A percentile compares a stretch with the other conserved stretches of the same genome.
Conservation (phyloP, 2,797 vertebrate genomes). For the Takifugu rubripes region DNA sequence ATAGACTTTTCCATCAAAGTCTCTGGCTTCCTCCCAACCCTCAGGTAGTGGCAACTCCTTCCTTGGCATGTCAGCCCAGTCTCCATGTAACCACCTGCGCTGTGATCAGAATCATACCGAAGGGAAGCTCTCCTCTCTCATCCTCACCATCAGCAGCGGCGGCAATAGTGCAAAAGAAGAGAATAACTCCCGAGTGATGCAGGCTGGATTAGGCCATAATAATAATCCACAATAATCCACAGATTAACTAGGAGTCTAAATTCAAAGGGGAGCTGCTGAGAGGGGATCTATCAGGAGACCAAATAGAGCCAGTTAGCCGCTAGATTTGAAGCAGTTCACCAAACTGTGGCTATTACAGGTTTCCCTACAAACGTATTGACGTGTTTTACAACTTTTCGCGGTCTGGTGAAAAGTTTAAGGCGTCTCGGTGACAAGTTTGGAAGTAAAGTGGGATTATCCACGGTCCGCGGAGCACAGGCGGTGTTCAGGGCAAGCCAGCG, state of each 20-base stretch:
- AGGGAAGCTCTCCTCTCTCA: conserved; percentile 52
- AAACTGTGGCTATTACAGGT: too few relatives aligned
- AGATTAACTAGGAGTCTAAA: conserved; percentile 17
- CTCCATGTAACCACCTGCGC: conserved; percentile 77
- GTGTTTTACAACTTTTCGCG: conserved; percentile 19
- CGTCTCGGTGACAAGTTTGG: conserved; percentile 28
- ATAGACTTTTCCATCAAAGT: conserved; percentile 95
- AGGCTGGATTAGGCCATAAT: conserved; percentile 39
- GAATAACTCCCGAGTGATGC: conserved; percentile 11
- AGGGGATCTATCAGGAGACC: too few relatives aligned
- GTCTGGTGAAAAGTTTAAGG: conserved; percentile 19
- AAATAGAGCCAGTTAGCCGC: too few relatives aligned
- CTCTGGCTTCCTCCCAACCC: conserved; percentile 95
- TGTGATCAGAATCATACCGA: conserved; percentile 57
- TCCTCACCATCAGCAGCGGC: conserved; percentile 16
- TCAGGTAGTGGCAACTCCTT: conserved; percentile 95
- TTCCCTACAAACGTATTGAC: background rate
- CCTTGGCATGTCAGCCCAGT: conserved; percentile 89
- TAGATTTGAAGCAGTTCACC: too few relatives aligned
- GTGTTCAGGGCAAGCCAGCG: conserved; percentile 11
- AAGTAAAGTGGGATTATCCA: conserved; percentile 23
- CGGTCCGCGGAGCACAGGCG: conserved; percentile 28
- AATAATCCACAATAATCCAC: conserved; percentile 61
- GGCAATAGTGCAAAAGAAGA: conserved; percentile 3
- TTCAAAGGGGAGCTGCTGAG: background rate